Percentiles rank a stretch among this genome's conserved stretches.
Conservation (phyloP, 2,888 invertebrate genomes). For the Eulithis prunata region DNA sequence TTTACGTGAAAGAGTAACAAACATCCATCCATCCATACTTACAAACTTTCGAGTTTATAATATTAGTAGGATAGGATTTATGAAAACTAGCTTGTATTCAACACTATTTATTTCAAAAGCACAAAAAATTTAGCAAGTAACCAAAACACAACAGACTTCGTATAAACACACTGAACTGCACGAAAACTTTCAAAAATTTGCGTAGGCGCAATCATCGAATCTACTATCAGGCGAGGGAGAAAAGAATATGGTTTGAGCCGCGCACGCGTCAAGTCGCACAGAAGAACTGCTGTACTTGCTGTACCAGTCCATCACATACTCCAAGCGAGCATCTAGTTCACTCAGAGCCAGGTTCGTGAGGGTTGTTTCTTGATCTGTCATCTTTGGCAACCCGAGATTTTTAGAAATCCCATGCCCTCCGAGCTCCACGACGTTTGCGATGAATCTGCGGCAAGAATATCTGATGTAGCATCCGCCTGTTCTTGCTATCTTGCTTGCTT, state of each 20-base stretch:
- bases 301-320: conserved; percentile 64
- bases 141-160: conserved; percentile 11
- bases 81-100: neutral
- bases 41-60: too few species aligned
- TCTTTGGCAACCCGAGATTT: conserved; percentile 76
- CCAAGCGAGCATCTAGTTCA: conserved; percentile 55
- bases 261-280: conserved; percentile 53
- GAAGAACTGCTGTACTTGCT: conserved; percentile 57
- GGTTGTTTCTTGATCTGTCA: conserved; percentile 70
- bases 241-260: conserved; percentile 57
- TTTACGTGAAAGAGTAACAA: too few species aligned
- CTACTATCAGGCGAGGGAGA: conserved; percentile 46
- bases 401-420: conserved; percentile 73
- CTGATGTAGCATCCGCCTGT: conserved; percentile 23
- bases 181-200: conserved; percentile 47
- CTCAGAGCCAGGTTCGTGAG: conserved; percentile 67
- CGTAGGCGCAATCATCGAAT: conserved; percentile 70
- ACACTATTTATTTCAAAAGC: conserved; percentile 14
- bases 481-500: neutral
- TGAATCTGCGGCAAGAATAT: conserved; percentile 70
- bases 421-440: conserved; percentile 73
- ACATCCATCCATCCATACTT: too few species aligned
- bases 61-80: too few species aligned
- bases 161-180: conserved; percentile 26
- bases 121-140: conserved; percentile 11